Conservation (phyloP, 2,888 invertebrate species). For the Stegophylla sp. region DNA sequence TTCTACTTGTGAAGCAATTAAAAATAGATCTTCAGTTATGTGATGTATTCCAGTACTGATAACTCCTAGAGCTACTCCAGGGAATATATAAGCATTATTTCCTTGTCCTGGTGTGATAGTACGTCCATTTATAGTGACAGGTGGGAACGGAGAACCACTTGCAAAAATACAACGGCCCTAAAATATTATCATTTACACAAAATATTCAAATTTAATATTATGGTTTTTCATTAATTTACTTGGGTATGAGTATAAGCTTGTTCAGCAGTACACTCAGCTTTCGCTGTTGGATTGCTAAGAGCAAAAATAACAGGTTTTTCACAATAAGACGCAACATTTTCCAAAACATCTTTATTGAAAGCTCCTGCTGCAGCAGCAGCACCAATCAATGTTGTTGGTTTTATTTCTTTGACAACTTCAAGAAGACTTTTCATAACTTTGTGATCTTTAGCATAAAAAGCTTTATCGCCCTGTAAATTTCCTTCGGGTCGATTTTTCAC, state of each 20-base stretch:
- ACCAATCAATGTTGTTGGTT: constrained; percentile 69
- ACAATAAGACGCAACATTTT: constrained; percentile 85
- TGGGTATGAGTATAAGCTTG: constrained; percentile 90
- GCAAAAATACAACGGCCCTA: constrained; percentile 94
- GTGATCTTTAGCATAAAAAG: constrained; percentile 78
- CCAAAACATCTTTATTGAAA: constrained; percentile 85
- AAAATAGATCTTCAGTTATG: constrained; percentile 91
- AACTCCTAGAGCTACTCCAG: constrained; percentile 92
- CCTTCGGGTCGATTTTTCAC: constrained; percentile 66
- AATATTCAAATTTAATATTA: not conserved
- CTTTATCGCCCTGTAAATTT: constrained; percentile 70
- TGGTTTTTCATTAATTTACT: constrained; percentile 66
- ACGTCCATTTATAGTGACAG: constrained; percentile 79
- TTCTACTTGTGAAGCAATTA: constrained; percentile 86
- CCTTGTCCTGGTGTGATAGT: constrained; percentile 93
- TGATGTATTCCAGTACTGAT: constrained; percentile 91
- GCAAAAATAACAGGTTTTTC: constrained; percentile 94
- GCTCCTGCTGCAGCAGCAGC: constrained; percentile 91
- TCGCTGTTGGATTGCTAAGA: constrained; percentile 95
- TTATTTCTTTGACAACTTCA: constrained; percentile 80
- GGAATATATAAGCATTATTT: constrained; percentile 97
- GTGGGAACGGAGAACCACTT: constrained; percentile 94
- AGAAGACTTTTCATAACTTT: constrained; percentile 79
- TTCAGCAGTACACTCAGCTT: constrained; percentile 98
- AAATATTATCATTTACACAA: not conserved